These are phyloP conservation scores for Acanthococcus lagerstroemiae DNA, from an alignment of 2,888 invertebrate genomes.

Conservation along the genomic window DNA sequence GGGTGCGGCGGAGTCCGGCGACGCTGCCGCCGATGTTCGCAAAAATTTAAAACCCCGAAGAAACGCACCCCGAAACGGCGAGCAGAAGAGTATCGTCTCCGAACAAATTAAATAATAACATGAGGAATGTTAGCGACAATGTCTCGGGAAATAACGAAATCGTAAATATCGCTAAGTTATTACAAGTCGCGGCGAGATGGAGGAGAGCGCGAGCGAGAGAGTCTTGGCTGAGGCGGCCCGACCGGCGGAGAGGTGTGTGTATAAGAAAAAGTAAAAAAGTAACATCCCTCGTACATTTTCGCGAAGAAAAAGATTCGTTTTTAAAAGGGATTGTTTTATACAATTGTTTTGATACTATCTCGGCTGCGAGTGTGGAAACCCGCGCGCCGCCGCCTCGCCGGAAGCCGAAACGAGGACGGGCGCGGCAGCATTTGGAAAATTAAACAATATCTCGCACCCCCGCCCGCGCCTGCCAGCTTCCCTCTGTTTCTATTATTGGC, in stretches of 20 bases:
- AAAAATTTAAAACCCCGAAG: background rate
- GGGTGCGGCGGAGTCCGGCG: too few relatives aligned
- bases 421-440: constrained; percentile 26
- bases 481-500: constrained; percentile 23
- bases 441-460: constrained; percentile 18
- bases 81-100: constrained; percentile 9
- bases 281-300: constrained; percentile 8
- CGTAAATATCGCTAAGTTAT: constrained; percentile 30
- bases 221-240: too few relatives aligned
- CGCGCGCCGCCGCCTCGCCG: background rate
- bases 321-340: constrained; percentile 23
- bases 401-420: background rate
- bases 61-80: background rate
- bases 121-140: constrained; percentile 27
- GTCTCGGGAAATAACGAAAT: constrained; percentile 25
- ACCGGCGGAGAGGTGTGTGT: too few relatives aligned
- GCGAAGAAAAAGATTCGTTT: constrained; percentile 21
- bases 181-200: background rate
- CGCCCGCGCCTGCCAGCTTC: background rate
- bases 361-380: constrained; percentile 4
- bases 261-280: constrained; percentile 17
- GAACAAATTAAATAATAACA: constrained; percentile 29
- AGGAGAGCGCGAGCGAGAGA: background rate
- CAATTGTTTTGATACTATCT: constrained; percentile 26
- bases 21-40: too few relatives aligned